Percentiles rank a stretch among this genome's conserved stretches.
These are phyloP conservation scores for Perdita meconis DNA, from an alignment of 2,888 invertebrate species.

Conservation along the genomic window DNA sequence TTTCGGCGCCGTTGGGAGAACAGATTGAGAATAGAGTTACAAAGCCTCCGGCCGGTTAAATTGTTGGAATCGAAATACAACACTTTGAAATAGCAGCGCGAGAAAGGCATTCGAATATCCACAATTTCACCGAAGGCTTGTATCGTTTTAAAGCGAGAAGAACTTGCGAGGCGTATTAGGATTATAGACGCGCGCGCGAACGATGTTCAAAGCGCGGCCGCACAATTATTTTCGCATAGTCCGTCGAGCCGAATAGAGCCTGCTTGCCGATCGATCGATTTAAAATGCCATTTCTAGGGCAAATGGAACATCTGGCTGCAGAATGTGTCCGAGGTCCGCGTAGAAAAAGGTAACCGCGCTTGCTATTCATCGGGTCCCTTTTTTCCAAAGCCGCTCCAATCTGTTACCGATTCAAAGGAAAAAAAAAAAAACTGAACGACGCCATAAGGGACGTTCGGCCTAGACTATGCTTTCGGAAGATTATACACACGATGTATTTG, in stretches of 20 bases:
- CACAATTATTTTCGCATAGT: slow-evolving; percentile 62
- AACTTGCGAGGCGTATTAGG: not conserved
- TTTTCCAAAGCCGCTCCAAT: slow-evolving; percentile 43
- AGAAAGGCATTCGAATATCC: not conserved
- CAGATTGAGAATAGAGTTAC: not conserved
- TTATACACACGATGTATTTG: not conserved
- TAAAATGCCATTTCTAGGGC: slow-evolving; percentile 61
- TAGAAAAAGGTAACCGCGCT: slow-evolving; percentile 39
- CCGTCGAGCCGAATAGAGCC: slow-evolving; percentile 38
- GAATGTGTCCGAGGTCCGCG: slow-evolving; percentile 32
- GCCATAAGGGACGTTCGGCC: not conserved
- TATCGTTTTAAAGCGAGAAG: slow-evolving; percentile 2
- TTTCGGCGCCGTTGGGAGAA: not conserved
- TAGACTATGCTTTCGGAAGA: not conserved
- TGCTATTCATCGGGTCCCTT: slow-evolving; percentile 12
- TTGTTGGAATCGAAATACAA: not conserved
- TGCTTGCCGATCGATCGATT: slow-evolving; percentile 55
- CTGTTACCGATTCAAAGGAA: slow-evolving; percentile 45
- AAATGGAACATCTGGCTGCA: slow-evolving; percentile 46
- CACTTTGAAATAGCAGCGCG: not conserved
- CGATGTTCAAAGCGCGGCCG: slow-evolving; percentile 34
- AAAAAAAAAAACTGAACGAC: slow-evolving; percentile 19
- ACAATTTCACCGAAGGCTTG: not conserved
- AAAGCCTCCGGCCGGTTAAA: not conserved
- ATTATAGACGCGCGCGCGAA: slow-evolving; percentile 1